Evolutionary conservation across 1,140 invertebrate genomes (phyloP).

Genomic region (Andrena cerasifolii): DNA sequence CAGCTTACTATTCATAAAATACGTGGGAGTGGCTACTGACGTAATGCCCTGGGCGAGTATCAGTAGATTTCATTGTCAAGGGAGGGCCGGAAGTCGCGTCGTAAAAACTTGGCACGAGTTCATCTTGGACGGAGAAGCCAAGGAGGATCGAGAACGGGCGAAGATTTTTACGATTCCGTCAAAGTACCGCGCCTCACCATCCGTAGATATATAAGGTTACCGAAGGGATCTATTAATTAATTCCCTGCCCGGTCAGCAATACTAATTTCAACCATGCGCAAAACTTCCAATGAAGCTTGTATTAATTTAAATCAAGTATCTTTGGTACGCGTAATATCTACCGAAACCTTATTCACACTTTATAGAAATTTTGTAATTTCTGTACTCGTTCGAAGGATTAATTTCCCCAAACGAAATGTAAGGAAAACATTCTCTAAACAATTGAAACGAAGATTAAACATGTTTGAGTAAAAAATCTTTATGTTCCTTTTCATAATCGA

Average conservation of each 20-base stretch:
- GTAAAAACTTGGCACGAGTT: slow-evolving; percentile 53
- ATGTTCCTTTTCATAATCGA: too few relatives aligned
- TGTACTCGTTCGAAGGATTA: too few relatives aligned
- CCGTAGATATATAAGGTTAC: neutral
- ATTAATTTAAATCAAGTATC: too few relatives aligned
- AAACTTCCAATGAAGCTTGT: neutral
- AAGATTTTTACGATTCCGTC: slow-evolving; percentile 47
- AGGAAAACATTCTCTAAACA: too few relatives aligned
- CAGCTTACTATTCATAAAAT: slow-evolving; percentile 35
- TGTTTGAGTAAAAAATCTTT: too few relatives aligned
- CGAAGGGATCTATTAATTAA: slow-evolving; percentile 16
- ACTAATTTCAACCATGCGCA: neutral
- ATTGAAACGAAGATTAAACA: too few relatives aligned
- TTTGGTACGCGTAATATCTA: too few relatives aligned
- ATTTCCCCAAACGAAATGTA: too few relatives aligned
- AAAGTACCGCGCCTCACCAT: neutral
- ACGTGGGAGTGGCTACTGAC: slow-evolving; percentile 14
- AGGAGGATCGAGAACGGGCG: neutral
- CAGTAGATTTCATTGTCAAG: slow-evolving; percentile 40
- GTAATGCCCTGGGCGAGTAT: slow-evolving; percentile 30
- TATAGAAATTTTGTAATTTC: too few relatives aligned
- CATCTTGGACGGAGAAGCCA: slow-evolving; percentile 13
- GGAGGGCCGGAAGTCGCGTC: slow-evolving; percentile 37
- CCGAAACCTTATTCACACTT: too few relatives aligned
- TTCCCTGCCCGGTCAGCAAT: neutral